A percentile compares a stretch with the other conserved stretches of the same genome.
Evolutionary conservation across 2,888 invertebrate species (phyloP).

Genomic region (Lepeophtheirus nordmannii): DNA sequence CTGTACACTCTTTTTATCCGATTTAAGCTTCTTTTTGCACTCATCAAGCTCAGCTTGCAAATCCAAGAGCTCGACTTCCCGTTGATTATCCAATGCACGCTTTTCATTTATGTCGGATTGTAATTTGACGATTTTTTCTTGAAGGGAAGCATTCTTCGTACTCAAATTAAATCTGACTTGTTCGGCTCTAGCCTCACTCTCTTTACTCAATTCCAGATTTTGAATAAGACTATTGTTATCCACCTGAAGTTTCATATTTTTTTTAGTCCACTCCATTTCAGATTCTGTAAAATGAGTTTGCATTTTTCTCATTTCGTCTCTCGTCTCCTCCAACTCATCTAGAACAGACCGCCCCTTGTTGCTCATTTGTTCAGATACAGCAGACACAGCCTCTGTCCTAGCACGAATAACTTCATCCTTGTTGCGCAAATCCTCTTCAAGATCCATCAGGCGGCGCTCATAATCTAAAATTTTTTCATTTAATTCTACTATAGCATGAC

Average conservation of each 20-base stretch:
- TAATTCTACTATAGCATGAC: constrained; percentile 48
- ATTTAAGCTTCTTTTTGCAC: constrained; percentile 34
- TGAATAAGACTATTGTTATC: constrained; percentile 36
- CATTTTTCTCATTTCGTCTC: constrained; percentile 62
- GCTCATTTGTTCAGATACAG: constrained; percentile 54
- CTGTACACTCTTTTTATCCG: neutral
- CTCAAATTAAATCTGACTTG: constrained; percentile 31
- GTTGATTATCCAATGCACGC: constrained; percentile 38
- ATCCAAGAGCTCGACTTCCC: constrained; percentile 35
- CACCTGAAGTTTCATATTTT: constrained; percentile 28
- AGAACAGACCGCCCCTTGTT: constrained; percentile 45
- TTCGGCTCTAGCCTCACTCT: constrained; percentile 30
- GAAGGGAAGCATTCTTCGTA: constrained; percentile 32
- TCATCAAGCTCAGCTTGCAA: constrained; percentile 40
- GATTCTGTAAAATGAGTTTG: constrained; percentile 49
- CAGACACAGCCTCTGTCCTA: constrained; percentile 57
- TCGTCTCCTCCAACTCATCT: constrained; percentile 58
- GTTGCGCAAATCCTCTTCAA: constrained; percentile 63
- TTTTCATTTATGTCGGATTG: constrained; percentile 32
- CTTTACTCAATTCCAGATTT: constrained; percentile 33
- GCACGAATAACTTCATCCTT: constrained; percentile 68
- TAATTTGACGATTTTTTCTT: constrained; percentile 41
- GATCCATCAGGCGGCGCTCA: constrained; percentile 58
- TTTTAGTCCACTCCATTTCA: constrained; percentile 34
- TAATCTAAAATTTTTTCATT: constrained; percentile 52